Evolutionary conservation across 2,888 invertebrate species (phyloP).

Genomic region (Cryptocephalus primarius): DNA sequence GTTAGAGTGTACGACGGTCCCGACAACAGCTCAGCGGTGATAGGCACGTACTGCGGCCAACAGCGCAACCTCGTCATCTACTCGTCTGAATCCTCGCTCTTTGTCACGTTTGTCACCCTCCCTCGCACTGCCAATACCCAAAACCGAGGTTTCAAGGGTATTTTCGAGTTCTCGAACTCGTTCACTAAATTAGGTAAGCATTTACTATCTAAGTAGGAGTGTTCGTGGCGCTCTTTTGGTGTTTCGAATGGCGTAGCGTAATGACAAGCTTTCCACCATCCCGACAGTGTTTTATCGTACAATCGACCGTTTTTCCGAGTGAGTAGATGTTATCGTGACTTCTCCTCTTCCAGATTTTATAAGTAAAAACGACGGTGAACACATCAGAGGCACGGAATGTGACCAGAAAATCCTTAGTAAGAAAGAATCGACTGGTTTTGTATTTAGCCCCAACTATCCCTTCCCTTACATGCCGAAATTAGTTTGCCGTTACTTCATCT

Average conservation of each 20-base stretch:
- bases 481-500: conserved; percentile 96
- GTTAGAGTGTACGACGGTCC: conserved; percentile 94
- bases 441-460: conserved; percentile 94
- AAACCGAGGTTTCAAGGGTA: conserved; percentile 96
- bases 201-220: background rate
- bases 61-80: conserved; percentile 92
- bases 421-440: conserved; percentile 84
- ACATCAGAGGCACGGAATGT: conserved; percentile 95
- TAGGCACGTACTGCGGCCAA: conserved; percentile 95
- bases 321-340: no score
- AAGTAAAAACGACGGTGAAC: conserved; percentile 86
- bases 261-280: no score
- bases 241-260: no score
- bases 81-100: conserved; percentile 83
- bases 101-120: conserved; percentile 85
- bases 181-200: conserved; percentile 92
- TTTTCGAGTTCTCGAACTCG: conserved; percentile 96
- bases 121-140: conserved; percentile 87
- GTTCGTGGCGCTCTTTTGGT: no score
- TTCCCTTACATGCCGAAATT: conserved; percentile 91
- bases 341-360: conserved; percentile 63
- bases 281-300: no score
- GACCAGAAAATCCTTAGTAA: conserved; percentile 94
- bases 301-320: no score
- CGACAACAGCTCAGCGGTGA: conserved; percentile 77